Conservation (phyloP, 2,888 invertebrate species). For the Ornithoptera priamus region DNA sequence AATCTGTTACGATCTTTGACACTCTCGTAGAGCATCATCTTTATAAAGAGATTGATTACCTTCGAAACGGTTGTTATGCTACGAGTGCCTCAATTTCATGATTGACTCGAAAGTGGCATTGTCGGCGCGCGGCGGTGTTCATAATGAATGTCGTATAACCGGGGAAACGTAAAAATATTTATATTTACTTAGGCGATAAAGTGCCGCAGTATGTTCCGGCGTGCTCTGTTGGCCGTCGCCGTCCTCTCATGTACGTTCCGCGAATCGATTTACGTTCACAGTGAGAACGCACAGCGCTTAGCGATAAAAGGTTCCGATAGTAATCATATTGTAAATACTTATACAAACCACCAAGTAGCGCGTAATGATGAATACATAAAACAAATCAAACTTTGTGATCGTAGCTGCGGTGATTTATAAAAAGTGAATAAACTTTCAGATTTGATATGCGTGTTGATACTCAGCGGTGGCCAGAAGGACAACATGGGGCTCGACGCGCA, state of each 20-base stretch:
- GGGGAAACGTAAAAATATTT: constrained; percentile 20
- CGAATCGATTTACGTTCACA: constrained; percentile 49
- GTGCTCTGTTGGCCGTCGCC: constrained; percentile 54
- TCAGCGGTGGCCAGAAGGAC: constrained; percentile 68
- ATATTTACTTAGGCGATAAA: constrained; percentile 48
- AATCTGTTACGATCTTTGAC: too few species aligned
- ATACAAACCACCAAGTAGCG: background rate
- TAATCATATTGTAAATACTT: constrained; percentile 42
- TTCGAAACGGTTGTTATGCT: background rate
- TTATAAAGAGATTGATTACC: too few species aligned
- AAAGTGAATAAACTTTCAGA: constrained; percentile 52
- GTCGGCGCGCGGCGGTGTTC: background rate
- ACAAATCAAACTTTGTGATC: background rate
- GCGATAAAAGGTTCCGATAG: constrained; percentile 69
- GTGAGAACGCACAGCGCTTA: constrained; percentile 53
- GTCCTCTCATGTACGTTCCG: constrained; percentile 73
- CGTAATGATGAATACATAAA: background rate
- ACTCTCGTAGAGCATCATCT: too few species aligned
- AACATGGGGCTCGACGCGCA: constrained; percentile 58
- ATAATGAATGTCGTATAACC: constrained; percentile 1
- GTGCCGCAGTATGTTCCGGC: constrained; percentile 59
- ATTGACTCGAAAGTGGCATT: background rate
- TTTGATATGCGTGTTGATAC: constrained; percentile 65
- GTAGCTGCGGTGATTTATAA: constrained; percentile 7
- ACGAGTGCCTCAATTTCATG: too few species aligned